A percentile compares a stretch with the other conserved stretches of the same genome.
Conservation (phyloP, 2,113 vertebrate species). For the human region DNA sequence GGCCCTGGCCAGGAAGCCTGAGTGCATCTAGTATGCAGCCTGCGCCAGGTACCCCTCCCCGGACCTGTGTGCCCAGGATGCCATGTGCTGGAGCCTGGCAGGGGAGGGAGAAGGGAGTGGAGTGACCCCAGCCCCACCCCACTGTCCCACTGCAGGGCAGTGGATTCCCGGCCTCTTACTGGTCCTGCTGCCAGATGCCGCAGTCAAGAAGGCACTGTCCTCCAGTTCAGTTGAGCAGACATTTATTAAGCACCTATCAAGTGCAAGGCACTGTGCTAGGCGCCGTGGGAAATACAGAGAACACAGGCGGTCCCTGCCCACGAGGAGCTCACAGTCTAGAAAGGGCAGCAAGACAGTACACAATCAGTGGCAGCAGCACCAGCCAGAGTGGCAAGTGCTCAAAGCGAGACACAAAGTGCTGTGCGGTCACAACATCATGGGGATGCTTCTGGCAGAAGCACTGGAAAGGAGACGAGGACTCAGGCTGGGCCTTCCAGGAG, state of each 20-base stretch:
- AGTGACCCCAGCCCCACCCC: not conserved
- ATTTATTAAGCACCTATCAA: conserved; percentile 76
- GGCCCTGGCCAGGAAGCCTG: not conserved
- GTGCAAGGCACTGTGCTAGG: conserved; percentile 72
- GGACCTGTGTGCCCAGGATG: not conserved
- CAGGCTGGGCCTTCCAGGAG: not conserved
- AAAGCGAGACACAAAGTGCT: not conserved
- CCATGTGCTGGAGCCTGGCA: not conserved
- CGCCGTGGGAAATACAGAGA: conserved; percentile 51
- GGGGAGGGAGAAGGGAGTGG: not conserved
- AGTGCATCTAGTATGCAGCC: not conserved
- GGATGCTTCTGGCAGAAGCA: not conserved
- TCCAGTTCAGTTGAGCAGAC: conserved; percentile 46
- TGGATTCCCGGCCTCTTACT: rapidly evolving
- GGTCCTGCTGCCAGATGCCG: not conserved
- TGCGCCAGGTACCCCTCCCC: not conserved
- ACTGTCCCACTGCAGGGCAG: not conserved
- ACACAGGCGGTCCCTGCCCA: conserved; percentile 68
- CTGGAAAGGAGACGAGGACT: not conserved
- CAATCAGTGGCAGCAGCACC: not conserved
- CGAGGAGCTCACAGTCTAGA: conserved; percentile 79
- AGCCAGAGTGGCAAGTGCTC: not conserved
- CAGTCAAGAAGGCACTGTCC: not conserved
- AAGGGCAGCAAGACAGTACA: conserved; percentile 43
- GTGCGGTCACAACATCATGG: not conserved